Conservation (phyloP, 2,113 vertebrate species). For the Laterallus jamaicensis region DNA sequence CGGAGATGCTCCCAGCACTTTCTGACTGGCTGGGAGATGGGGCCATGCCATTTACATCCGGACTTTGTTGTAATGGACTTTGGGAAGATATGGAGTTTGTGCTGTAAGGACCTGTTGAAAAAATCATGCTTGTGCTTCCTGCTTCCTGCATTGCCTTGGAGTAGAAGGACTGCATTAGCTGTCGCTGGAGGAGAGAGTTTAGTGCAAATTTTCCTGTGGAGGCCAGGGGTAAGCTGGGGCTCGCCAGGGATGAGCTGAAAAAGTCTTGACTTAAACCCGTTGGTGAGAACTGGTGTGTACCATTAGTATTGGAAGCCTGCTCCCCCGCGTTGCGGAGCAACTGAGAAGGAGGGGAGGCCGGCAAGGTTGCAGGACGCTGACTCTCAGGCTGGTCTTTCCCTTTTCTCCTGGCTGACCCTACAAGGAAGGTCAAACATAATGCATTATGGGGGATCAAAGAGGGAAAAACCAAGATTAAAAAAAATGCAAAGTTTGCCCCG, state of each 20-base stretch:
- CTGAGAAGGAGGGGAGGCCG: constrained; percentile 88
- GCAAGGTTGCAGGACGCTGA: constrained; percentile 87
- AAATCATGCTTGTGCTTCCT: constrained; percentile 91
- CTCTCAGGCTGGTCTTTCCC: constrained; percentile 93
- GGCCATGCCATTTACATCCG: constrained; percentile 91
- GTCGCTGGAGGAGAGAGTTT: constrained; percentile 96
- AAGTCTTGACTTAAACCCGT: constrained; percentile 96
- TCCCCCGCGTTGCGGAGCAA: constrained; percentile 86
- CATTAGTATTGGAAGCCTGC: constrained; percentile 90
- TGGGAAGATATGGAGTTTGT: constrained; percentile 91
- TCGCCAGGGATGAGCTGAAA: constrained; percentile 89
- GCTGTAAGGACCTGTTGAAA: constrained; percentile 91
- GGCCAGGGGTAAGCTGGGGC: constrained; percentile 88
- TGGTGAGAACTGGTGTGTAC: constrained; percentile 94
- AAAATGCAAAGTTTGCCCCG: constrained; percentile 84
- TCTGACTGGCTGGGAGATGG: constrained; percentile 94
- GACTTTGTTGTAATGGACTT: constrained; percentile 90
- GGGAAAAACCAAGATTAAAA: constrained; percentile 84
- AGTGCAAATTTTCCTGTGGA: constrained; percentile 97
- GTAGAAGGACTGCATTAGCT: constrained; percentile 98
- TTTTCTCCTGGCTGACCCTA: constrained; percentile 98
- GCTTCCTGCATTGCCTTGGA: constrained; percentile 97
- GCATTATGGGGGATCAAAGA: constrained; percentile 99
- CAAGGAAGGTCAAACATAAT: constrained; percentile 99
- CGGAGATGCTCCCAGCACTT: constrained; percentile 87